phyloP scores from a whole-genome alignment of 2,797 vertebrate species.

The Babyrousa celebensis region DNA sequence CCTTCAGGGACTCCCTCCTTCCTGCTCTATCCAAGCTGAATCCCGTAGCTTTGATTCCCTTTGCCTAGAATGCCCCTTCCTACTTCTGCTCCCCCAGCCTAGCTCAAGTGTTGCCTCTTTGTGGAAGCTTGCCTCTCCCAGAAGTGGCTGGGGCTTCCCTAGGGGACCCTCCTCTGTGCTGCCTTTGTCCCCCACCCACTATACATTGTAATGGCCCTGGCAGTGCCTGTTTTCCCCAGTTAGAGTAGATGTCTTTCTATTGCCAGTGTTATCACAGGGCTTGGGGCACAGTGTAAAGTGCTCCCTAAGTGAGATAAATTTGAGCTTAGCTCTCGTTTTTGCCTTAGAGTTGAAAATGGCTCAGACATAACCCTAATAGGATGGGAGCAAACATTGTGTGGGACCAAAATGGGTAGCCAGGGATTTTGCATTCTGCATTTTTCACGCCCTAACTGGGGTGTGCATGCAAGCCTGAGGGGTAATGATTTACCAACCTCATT shows the following conservation, averaged over 20 bases:
- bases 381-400: neutral
- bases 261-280: neutral
- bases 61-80: neutral
- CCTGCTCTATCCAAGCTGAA: neutral
- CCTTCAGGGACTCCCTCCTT: slow-evolving; percentile 14
- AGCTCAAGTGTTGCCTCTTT: neutral
- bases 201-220: accelerated
- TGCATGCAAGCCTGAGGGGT: slow-evolving; percentile 77
- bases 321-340: slow-evolving; percentile 71
- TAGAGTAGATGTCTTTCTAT: neutral
- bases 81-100: neutral
- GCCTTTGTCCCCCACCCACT: neutral
- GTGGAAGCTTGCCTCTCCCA: neutral
- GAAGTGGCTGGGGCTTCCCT: neutral
- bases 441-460: slow-evolving; percentile 79
- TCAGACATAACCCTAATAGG: slow-evolving; percentile 12
- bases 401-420: slow-evolving; percentile 69
- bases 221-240: neutral
- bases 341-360: slow-evolving; percentile 71
- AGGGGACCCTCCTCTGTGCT: neutral
- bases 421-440: slow-evolving; percentile 79
- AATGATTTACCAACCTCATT: slow-evolving; percentile 86
- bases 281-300: neutral
- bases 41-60: neutral
- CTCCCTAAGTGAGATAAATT: slow-evolving; percentile 50